These are phyloP conservation scores for Eurystomus glaucurus DNA, from an alignment of 2,797 vertebrate genomes.

Conservation along the genomic window DNA sequence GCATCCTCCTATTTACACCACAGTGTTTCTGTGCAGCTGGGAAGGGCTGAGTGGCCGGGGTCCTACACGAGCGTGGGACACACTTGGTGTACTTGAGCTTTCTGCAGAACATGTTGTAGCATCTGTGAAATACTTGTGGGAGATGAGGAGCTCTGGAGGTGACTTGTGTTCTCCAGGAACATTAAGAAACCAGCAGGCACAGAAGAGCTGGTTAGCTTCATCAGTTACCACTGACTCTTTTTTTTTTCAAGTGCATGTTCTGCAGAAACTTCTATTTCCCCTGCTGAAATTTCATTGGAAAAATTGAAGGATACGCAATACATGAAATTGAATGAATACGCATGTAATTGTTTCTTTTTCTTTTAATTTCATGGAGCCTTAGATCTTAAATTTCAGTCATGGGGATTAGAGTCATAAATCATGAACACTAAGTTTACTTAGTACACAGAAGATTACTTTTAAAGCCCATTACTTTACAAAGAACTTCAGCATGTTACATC, in stretches of 20 bases:
- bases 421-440: constrained; percentile 36
- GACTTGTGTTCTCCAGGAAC: not conserved
- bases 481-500: not conserved
- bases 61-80: fast-evolving
- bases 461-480: constrained; percentile 28
- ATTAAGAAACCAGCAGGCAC: not conserved
- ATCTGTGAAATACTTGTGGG: not conserved
- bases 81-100: fast-evolving
- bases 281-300: not conserved
- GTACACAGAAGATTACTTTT: constrained; percentile 37
- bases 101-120: not conserved
- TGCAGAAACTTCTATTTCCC: not conserved
- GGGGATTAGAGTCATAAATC: constrained; percentile 62
- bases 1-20: not conserved
- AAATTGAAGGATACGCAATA: not conserved
- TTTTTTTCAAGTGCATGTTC: not conserved
- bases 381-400: constrained; percentile 66
- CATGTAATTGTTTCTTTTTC: constrained; percentile 67
- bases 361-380: constrained; percentile 69
- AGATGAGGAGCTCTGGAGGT: not conserved
- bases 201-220: not conserved
- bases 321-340: constrained; percentile 41
- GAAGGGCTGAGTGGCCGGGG: fast-evolving
- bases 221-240: not conserved
- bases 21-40: not conserved